phyloP scores from a whole-genome alignment of 2,797 vertebrate genomes.

The Lagorchestes hirsutus region DNA sequence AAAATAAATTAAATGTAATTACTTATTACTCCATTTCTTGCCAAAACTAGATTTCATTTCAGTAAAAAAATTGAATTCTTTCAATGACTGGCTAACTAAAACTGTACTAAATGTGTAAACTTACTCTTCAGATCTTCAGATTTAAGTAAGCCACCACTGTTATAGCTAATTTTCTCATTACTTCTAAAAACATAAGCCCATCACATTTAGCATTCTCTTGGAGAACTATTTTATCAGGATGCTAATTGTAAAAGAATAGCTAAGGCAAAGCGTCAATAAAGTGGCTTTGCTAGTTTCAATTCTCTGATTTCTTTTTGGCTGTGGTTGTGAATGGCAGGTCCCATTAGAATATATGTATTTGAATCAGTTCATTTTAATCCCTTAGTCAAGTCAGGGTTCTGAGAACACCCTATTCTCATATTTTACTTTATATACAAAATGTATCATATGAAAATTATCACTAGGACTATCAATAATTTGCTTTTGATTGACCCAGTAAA shows the following conservation, averaged over 20 bases:
- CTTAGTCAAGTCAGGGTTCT: not conserved
- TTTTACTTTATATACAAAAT: not conserved
- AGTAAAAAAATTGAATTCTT: slow-evolving; percentile 61
- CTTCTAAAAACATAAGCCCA: slow-evolving; percentile 36
- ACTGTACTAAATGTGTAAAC: slow-evolving; percentile 54
- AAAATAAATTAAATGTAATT: slow-evolving; percentile 73
- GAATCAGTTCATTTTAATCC: not conserved
- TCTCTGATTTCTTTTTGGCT: slow-evolving; percentile 15
- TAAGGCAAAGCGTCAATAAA: slow-evolving; percentile 5
- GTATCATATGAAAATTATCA: not conserved
- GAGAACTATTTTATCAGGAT: not conserved
- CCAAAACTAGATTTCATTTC: slow-evolving; percentile 64
- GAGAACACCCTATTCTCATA: not conserved
- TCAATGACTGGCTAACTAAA: slow-evolving; percentile 43
- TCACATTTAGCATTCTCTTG: not conserved
- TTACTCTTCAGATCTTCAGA: slow-evolving; percentile 10
- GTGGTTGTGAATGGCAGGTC: not conserved
- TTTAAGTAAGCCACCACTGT: slow-evolving; percentile 33
- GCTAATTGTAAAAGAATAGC: not conserved
- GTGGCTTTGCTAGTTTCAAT: slow-evolving; percentile 17
- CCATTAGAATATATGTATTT: not conserved
- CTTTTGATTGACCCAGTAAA: not conserved
- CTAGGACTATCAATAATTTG: not conserved
- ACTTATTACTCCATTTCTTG: slow-evolving; percentile 66
- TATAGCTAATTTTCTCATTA: slow-evolving; percentile 18